Evolutionary conservation across 2,797 vertebrate species (phyloP).

Genomic region (Schizothorax lantsangensis): DNA sequence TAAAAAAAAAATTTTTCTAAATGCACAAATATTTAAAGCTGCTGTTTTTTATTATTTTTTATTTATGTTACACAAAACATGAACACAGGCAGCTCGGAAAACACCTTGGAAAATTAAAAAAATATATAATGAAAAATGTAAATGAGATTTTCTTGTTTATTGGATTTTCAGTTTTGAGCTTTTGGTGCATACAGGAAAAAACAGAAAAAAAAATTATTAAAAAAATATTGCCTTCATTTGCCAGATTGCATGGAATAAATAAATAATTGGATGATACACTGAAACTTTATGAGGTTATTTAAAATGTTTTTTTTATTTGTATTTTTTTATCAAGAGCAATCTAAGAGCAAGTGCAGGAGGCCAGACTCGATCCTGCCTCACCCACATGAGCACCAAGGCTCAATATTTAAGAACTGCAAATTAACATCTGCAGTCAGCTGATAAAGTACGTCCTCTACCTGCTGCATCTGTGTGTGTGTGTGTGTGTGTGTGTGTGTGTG

Average conservation of each 20-base stretch:
- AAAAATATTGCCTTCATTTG: background rate
- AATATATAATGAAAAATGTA: background rate
- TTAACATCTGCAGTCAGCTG: background rate
- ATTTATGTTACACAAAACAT: background rate
- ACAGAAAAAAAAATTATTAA: no score
- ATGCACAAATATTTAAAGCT: background rate
- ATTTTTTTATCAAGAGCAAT: no score
- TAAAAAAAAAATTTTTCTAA: background rate
- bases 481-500: background rate
- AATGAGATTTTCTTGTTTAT: background rate
- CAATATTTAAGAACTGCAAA: background rate
- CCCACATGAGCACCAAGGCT: background rate
- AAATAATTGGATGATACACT: background rate
- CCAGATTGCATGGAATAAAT: background rate
- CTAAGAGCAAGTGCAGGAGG: background rate
- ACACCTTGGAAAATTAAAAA: background rate
- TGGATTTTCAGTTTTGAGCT: background rate
- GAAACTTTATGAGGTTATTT: background rate
- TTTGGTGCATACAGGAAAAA: background rate
- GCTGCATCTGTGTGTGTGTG: no score
- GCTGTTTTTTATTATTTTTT: background rate
- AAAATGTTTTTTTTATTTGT: no score
- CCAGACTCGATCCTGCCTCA: background rate
- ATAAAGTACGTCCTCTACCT: background rate
- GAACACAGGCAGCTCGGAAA: background rate